Conservation (phyloP, 2,113 vertebrate genomes). For the Microtus pennsylvanicus region DNA sequence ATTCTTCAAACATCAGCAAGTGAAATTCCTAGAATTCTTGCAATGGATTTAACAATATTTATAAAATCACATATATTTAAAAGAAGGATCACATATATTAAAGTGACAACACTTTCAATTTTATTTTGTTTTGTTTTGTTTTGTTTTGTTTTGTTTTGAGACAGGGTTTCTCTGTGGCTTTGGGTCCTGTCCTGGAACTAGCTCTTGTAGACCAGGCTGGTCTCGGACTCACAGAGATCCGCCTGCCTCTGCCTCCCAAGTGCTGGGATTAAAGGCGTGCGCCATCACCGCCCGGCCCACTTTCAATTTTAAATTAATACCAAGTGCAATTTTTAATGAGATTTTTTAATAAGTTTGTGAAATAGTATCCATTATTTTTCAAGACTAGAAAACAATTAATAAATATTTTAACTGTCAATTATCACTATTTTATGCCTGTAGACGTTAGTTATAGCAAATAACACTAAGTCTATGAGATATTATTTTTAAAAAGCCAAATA, state of each 20-base stretch:
- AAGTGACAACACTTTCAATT: neutral
- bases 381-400: neutral
- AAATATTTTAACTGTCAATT: neutral
- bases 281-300: too few species aligned
- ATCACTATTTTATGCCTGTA: neutral
- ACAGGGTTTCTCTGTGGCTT: too few species aligned
- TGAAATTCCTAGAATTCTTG: constrained; percentile 7
- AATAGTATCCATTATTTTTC: constrained; percentile 21
- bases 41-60: neutral
- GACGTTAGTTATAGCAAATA: neutral
- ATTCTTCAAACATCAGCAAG: neutral
- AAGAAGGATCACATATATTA: neutral
- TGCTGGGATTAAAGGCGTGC: too few species aligned
- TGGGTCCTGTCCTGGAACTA: too few species aligned
- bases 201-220: too few species aligned
- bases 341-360: neutral
- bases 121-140: neutral
- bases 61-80: neutral
- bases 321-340: neutral
- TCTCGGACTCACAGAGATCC: too few species aligned
- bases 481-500: neutral
- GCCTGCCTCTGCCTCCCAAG: too few species aligned
- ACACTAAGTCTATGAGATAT: neutral
- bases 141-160: too few species aligned
- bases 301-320: constrained; percentile 1